Base-by-base conservation (phyloP, 2,113 vertebrate genomes). In the Myiozetetes cayanensis region DNA sequence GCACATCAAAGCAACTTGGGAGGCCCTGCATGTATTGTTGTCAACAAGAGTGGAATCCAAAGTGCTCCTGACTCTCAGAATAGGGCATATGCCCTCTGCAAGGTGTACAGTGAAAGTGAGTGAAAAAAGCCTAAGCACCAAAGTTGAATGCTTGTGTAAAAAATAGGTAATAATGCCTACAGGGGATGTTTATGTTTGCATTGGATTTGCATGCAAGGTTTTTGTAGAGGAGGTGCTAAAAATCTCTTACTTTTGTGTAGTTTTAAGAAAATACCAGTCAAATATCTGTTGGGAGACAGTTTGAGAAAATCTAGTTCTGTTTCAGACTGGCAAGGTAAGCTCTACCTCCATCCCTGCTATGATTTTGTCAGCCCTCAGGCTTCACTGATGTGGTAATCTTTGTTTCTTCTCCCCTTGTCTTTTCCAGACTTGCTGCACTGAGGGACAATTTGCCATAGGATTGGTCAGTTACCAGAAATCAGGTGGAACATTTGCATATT, bases 371-470 rank as follows among this genome's bases (percentile, higher is more conserved):
- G 21, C 39, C 19, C 20, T 84, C 20, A 46, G 37, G 18, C 14
- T 85, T 14, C 3, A 5, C 2, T 0, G 0, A 14, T 46, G 25
- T 49, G 12, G 11, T 44, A 21, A 20, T 71, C 6, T 39, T 74
- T 78, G 43, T n/a, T 49, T 21, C 35, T 71, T 75, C 14, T 62
- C 10, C 15, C 13, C 8, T 67, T 52, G 20, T 27, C n/a, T 81
- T 87, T 67, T 41, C 33, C 39, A 68, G 65, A 50, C 14, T 41
- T 53, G 6, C 8, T 59, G 11, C 13, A 19, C 20, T 79, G 15
- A n/a, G 50, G 22, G 18, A 72, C 12, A 47, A 43, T 41, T 67
- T 93, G 44, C 30, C 16, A 2, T 30, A 46, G 72, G 19, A 63
- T 30, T 55, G 18, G 1, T 7, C 78, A 58, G 20, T 75, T 67